phyloP scores from a whole-genome alignment of 2,113 vertebrate genomes.

The Clarias batrachus region DNA sequence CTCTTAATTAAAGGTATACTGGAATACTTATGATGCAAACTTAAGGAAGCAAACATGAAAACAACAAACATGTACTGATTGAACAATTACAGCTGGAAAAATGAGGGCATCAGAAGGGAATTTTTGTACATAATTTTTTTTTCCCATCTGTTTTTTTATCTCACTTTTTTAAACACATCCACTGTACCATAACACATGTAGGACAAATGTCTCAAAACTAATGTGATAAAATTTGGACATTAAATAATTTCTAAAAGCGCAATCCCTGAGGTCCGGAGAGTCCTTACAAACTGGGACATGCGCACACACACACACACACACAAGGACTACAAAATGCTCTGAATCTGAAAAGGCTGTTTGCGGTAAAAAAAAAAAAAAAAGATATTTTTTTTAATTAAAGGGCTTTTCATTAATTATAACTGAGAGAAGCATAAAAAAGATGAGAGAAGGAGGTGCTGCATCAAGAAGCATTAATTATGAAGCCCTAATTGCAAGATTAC shows the following conservation, averaged over 20 bases:
- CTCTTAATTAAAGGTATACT: neutral
- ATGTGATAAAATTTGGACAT: neutral
- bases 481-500: neutral
- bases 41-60: neutral
- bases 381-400: neutral
- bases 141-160: neutral
- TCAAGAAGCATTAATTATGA: neutral
- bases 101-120: neutral
- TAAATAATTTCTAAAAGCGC: neutral
- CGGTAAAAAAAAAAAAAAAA: neutral
- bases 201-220: neutral
- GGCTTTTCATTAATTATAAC: neutral
- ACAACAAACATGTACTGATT: neutral
- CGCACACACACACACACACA: neutral
- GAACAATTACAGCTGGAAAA: neutral
- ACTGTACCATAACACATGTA: neutral
- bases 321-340: neutral
- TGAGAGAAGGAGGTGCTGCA: neutral
- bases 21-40: neutral
- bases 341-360: neutral
- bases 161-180: neutral
- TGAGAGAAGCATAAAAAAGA: neutral
- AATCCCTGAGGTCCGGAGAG: constrained; percentile 47
- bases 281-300: neutral
- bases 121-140: neutral